These are phyloP conservation scores for Colletes gigas DNA, from an alignment of 1,140 invertebrate genomes.

Conservation along the genomic window DNA sequence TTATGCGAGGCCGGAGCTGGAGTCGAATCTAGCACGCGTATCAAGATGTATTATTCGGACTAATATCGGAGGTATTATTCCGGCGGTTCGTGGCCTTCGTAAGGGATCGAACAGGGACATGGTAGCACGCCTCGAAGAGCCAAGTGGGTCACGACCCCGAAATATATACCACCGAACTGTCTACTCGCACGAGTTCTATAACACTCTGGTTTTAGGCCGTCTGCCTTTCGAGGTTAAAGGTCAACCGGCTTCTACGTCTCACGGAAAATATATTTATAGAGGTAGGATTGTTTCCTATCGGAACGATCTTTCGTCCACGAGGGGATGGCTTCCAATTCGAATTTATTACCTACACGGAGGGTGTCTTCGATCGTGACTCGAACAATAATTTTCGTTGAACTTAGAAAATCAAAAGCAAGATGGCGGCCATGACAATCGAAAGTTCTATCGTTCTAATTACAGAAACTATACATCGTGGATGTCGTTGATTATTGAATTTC, in stretches of 20 bases:
- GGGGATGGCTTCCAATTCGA: background rate
- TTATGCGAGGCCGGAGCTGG: slow-evolving; percentile 4
- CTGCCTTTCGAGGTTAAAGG: slow-evolving; percentile 53
- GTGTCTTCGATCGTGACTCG: too few species aligned
- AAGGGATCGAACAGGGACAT: slow-evolving; percentile 43
- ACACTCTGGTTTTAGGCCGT: slow-evolving; percentile 32
- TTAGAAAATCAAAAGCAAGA: too few species aligned
- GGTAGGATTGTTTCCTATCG: background rate
- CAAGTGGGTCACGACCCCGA: slow-evolving; percentile 74
- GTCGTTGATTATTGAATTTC: background rate
- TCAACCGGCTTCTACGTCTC: slow-evolving; percentile 32
- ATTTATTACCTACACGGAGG: background rate
- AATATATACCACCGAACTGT: slow-evolving; percentile 56
- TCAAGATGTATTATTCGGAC: slow-evolving; percentile 41
- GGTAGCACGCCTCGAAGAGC: slow-evolving; percentile 29
- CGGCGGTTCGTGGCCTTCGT: slow-evolving; percentile 55
- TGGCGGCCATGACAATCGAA: too few species aligned
- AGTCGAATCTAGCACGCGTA: slow-evolving; percentile 21
- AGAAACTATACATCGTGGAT: too few species aligned
- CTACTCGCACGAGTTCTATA: slow-evolving; percentile 18
- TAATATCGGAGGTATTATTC: slow-evolving; percentile 31
- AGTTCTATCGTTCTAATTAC: too few species aligned
- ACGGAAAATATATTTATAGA: slow-evolving; percentile 33
- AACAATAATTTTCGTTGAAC: too few species aligned
- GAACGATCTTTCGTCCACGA: background rate